These are phyloP conservation scores for Megaptera novaeangliae DNA, from an alignment of 2,113 vertebrate genomes.

Conservation along the genomic window DNA sequence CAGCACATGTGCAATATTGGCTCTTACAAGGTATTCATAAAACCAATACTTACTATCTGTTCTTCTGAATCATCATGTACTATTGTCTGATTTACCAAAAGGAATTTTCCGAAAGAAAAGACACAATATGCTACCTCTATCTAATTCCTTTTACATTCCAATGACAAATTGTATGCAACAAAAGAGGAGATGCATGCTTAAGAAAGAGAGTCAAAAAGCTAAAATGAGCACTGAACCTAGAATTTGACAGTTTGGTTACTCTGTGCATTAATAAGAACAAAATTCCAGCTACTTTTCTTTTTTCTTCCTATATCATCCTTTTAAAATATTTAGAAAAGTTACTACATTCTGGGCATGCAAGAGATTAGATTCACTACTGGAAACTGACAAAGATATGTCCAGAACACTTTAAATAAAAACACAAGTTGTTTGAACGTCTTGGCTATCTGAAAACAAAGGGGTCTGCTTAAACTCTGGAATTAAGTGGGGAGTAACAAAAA, in stretches of 20 bases:
- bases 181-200: not conserved
- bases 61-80: not conserved
- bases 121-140: not conserved
- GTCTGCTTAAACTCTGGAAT: not conserved
- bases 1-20: not conserved
- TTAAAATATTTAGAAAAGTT: not conserved
- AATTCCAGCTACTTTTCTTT: not conserved
- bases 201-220: not conserved
- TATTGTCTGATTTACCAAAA: not conserved
- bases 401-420: not conserved
- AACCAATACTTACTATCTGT: not conserved
- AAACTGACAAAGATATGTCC: not conserved
- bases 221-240: not conserved
- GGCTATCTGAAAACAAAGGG: not conserved
- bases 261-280: not conserved
- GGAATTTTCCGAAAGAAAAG: not conserved
- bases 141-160: not conserved
- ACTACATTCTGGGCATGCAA: not conserved
- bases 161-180: not conserved
- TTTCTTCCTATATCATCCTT: not conserved
- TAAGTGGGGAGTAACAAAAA: not conserved
- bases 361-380: not conserved
- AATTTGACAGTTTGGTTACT: not conserved
- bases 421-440: not conserved
- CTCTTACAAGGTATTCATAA: not conserved